Conservation (phyloP, 2,797 vertebrate genomes). For the Acridotheres tristis region DNA sequence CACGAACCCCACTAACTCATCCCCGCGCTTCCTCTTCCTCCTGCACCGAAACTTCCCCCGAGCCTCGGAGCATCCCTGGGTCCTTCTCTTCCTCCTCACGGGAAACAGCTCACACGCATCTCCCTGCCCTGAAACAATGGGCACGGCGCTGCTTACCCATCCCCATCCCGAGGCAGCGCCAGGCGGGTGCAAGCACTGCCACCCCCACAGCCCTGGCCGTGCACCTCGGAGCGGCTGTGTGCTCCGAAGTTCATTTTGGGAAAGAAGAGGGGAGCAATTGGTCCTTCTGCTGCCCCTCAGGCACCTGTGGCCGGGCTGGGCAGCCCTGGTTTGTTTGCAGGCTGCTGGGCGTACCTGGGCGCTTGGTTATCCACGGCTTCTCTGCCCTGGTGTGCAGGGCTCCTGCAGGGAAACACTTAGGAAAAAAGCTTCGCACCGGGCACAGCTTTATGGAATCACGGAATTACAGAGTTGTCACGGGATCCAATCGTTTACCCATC, state of each 20-base stretch:
- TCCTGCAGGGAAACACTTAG: not conserved
- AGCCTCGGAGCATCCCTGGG: accelerated
- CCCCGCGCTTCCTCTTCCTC: accelerated
- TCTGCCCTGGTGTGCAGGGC: accelerated
- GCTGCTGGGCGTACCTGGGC: not conserved
- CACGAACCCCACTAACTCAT: accelerated
- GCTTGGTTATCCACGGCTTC: not conserved
- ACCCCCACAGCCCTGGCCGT: too few species aligned
- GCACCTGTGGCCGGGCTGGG: not conserved
- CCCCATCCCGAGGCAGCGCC: not conserved
- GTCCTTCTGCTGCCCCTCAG: not conserved
- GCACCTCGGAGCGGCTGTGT: not conserved
- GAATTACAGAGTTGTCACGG: too few species aligned
- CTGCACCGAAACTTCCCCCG: accelerated
- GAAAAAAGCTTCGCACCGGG: accelerated
- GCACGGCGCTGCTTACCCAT: not conserved
- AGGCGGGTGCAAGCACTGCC: not conserved
- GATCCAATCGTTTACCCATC: not conserved
- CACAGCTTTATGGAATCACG: not conserved
- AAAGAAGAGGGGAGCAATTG: not conserved
- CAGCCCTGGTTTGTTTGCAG: not conserved
- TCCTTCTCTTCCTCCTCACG: accelerated
- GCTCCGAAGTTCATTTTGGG: not conserved
- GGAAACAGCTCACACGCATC: accelerated
- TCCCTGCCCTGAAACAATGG: accelerated